Evolutionary conservation across 2,113 vertebrate genomes (phyloP).

Genomic region (Oxyura jamaicensis): DNA sequence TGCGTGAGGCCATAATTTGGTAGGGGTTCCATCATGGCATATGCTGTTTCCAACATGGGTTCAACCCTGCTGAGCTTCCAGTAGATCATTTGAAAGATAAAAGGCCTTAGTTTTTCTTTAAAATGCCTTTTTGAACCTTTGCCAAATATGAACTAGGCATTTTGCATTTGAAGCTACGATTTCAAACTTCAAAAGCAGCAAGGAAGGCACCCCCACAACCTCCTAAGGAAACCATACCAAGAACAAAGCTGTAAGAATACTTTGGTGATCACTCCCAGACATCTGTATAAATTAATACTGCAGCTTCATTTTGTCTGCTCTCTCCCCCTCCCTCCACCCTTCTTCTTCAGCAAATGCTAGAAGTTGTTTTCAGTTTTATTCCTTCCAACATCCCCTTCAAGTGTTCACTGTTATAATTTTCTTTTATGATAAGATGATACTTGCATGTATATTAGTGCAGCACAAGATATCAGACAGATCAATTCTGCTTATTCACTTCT

Average conservation of each 20-base stretch:
- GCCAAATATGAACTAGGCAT: not conserved
- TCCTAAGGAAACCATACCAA: not conserved
- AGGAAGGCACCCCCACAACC: not conserved
- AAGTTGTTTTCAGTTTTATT: not conserved
- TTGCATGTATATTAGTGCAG: not conserved
- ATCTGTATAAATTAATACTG: not conserved
- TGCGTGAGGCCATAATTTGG: not conserved
- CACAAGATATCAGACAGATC: not conserved
- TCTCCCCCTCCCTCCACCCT: not conserved
- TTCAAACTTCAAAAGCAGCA: constrained; percentile 41
- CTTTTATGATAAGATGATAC: not conserved
- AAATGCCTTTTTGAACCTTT: constrained; percentile 44
- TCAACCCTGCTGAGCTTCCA: not conserved
- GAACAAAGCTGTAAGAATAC: not conserved
- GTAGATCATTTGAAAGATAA: constrained; percentile 34
- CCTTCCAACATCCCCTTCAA: not conserved
- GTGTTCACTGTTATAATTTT: not conserved
- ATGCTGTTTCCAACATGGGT: not conserved
- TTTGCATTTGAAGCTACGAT: constrained; percentile 48
- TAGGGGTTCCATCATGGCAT: fast-evolving
- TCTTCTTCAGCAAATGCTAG: not conserved
- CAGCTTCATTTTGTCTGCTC: not conserved
- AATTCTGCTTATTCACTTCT: not conserved
- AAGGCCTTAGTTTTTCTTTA: constrained; percentile 2
- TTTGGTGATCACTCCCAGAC: not conserved